Conservation (phyloP, 2,113 vertebrate species). For the Oreochromis niloticus region DNA sequence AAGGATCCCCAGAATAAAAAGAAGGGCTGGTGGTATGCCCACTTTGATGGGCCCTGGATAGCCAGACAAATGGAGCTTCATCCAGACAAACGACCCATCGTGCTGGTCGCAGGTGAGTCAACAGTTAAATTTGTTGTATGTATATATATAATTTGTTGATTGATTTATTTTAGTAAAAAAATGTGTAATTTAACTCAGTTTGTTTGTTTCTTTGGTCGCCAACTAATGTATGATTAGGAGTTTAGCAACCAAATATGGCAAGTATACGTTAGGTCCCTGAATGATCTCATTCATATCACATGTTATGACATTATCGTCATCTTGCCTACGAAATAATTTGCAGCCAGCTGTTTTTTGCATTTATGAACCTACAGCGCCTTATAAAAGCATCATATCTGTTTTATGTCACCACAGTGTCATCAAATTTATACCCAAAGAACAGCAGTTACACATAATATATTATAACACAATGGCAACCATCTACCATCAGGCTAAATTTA, state of each 20-base stretch:
- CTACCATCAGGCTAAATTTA: neutral
- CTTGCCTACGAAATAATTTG: neutral
- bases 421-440: neutral
- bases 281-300: neutral
- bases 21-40: slow-evolving; percentile 99
- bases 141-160: neutral
- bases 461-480: neutral
- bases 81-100: slow-evolving; percentile 95
- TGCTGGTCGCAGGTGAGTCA: slow-evolving; percentile 88
- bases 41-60: slow-evolving; percentile 96
- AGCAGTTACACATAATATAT: neutral
- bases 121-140: neutral
- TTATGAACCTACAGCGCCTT: neutral
- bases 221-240: neutral
- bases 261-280: neutral
- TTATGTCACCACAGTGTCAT: neutral
- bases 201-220: neutral
- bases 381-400: neutral
- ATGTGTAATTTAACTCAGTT: neutral
- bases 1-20: slow-evolving; percentile 98
- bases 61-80: slow-evolving; percentile 95
- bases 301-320: neutral
- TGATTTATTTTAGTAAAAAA: neutral
- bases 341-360: neutral
- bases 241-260: neutral